A percentile compares a stretch with the other conserved stretches of the same genome.
Conservation (phyloP, 35 echinoderm and acorn worm genomes). For the Stichopus chloronotus region DNA sequence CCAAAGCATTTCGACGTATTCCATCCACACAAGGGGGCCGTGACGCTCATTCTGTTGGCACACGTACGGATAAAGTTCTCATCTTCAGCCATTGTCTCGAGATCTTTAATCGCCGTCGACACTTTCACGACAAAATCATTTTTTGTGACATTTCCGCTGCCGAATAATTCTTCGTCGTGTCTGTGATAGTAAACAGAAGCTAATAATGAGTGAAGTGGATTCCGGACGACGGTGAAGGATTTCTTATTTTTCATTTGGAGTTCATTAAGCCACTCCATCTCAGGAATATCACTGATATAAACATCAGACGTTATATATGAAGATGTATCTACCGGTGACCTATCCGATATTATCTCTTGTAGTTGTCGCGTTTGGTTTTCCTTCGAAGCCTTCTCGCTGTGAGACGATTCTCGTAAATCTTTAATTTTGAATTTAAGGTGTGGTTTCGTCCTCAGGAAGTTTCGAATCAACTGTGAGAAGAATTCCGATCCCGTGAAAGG, state of each 20-base stretch:
- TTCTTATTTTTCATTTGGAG: not conserved
- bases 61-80: not conserved
- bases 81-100: not conserved
- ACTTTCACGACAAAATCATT: not conserved
- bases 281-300: not conserved
- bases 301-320: not conserved
- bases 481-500: not conserved
- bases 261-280: not conserved
- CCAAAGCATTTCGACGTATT: not conserved
- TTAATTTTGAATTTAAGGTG: not conserved
- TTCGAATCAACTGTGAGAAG: not conserved
- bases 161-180: not conserved
- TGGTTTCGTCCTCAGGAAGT: not conserved
- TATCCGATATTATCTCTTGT: not conserved
- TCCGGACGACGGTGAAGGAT: not conserved
- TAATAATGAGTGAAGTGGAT: not conserved
- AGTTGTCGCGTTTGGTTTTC: not conserved
- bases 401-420: not conserved
- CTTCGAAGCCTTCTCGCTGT: not conserved
- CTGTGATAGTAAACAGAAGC: conserved; percentile 8
- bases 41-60: conserved; percentile 19
- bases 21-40: conserved; percentile 1
- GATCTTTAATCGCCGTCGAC: not conserved
- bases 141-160: not conserved
- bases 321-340: not conserved